A percentile compares a stretch with the other conserved stretches of the same genome.
Evolutionary conservation across 1,140 invertebrate species (phyloP).

Genomic region (Aphelinus certus): DNA sequence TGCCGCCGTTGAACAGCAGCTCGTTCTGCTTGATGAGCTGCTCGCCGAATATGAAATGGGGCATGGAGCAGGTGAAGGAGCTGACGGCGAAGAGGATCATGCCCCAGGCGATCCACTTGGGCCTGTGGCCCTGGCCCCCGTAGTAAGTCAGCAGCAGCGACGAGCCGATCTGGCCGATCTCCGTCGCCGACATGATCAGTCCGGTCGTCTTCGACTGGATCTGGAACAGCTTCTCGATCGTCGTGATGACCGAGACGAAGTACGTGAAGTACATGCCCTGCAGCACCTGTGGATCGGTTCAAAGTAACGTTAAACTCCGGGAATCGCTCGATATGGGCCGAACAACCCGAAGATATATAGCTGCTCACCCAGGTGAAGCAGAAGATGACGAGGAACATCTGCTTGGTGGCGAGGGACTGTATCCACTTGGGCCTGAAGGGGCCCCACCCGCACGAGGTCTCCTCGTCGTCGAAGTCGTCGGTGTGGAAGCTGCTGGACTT

Average conservation of each 20-base stretch:
- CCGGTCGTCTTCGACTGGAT: constrained; percentile 95
- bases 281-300: constrained; percentile 66
- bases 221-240: constrained; percentile 95
- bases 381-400: constrained; percentile 88
- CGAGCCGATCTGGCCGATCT: constrained; percentile 92
- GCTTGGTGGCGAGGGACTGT: constrained; percentile 85
- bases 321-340: too few species aligned
- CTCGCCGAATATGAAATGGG: constrained; percentile 82
- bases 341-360: too few species aligned
- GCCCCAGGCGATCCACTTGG: constrained; percentile 95
- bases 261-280: constrained; percentile 96
- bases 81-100: constrained; percentile 90
- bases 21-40: constrained; percentile 75
- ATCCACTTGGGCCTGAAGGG: constrained; percentile 76
- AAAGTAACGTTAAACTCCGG: background rate
- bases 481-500: constrained; percentile 56
- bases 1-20: constrained; percentile 64
- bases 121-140: constrained; percentile 91
- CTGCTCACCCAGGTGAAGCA: constrained; percentile 79
- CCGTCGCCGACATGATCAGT: constrained; percentile 91
- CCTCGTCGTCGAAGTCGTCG: constrained; percentile 65
- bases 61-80: constrained; percentile 86
- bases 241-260: constrained; percentile 96
- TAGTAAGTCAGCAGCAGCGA: constrained; percentile 92
- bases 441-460: constrained; percentile 76